Evolutionary conservation across 2,888 invertebrate genomes (phyloP), one percentile per base, ranked within the genome.

Genomic region (Oscheius sp.): DNA sequence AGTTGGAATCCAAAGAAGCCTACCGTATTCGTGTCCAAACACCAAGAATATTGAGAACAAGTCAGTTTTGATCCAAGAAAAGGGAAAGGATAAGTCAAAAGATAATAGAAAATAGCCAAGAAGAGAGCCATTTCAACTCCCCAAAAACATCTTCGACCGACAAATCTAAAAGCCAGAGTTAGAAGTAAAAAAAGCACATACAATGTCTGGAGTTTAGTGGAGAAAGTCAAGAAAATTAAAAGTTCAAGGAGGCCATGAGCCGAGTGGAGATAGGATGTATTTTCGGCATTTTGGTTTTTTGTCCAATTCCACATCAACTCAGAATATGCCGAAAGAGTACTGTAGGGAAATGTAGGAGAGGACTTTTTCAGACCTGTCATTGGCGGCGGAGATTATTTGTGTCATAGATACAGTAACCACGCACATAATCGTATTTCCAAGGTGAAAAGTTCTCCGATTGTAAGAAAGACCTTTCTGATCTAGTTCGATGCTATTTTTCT

Each of bases 241-340:
- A 37, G 8, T 37, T 37, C 8, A 15, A 37, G 8, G 15, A 37
- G 15, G 8, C 37, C 37, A 37, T 37, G 37, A 37, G 37, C 37
- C 8, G 37, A 37, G 15, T 37, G 37, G 37, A 37, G 15, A 15
- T 15, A 37, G 15, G 8, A 8, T 10, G 15, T 39, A 27, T 58
- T 25, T 20, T 25, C 42, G 15, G 23, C 58, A n/a, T 15, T 39
- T 27, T 58, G 42, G n/a, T 58, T 42, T 8, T 23, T 39, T 23
- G 20, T 58, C 58, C 58, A 58, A 8, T 27, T n/a, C 58, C 58
- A 58, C 58, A 58, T 58, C 1, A 58, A 12, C 6, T 58, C 58
- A 17, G 42, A 20, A 15, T 42, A 58, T 5, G 42, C 42, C 6
- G 58, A 58, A 3, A 58, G 29, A 4, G 23, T 58, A 42, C 58